Percentiles rank a stretch among this genome's conserved stretches.
Conservation (phyloP, 2,888 invertebrate species). For the Salpingus planirostris region DNA sequence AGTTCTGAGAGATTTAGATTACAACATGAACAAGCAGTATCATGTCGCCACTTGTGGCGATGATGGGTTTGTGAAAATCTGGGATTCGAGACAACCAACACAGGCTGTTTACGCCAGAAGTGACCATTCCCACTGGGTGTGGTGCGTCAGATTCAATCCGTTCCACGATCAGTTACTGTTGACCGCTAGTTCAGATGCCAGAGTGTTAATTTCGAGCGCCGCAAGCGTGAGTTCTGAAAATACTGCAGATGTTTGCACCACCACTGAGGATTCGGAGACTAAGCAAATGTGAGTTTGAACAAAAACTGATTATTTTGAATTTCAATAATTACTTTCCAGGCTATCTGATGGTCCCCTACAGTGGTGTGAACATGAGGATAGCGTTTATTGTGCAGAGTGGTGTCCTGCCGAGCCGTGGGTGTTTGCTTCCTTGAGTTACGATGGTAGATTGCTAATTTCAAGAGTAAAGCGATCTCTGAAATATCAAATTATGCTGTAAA, state of each 20-base stretch:
- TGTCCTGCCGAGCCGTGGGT: conserved; percentile 97
- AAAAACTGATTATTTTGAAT: conserved; percentile 2
- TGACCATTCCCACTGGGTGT: conserved; percentile 90
- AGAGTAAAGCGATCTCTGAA: conserved; percentile 90
- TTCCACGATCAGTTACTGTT: conserved; percentile 94
- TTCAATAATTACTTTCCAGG: conserved; percentile 38
- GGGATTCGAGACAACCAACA: conserved; percentile 83
- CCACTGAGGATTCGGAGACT: conserved; percentile 43
- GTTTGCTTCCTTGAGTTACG: conserved; percentile 97
- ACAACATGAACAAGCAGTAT: conserved; percentile 97
- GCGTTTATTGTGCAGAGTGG: conserved; percentile 96
- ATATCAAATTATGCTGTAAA: conserved; percentile 78
- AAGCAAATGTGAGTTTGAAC: conserved; percentile 42
- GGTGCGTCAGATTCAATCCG: conserved; percentile 90
- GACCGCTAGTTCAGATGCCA: conserved; percentile 90
- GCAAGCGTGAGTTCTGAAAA: conserved; percentile 81
- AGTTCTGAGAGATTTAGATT: conserved; percentile 84
- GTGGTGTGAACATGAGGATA: conserved; percentile 95
- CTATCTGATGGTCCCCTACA: conserved; percentile 81
- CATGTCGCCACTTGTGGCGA: conserved; percentile 91
- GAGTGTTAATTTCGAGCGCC: conserved; percentile 81
- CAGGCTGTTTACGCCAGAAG: conserved; percentile 71
- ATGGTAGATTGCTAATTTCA: conserved; percentile 89
- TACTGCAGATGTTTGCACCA: conserved; percentile 45
- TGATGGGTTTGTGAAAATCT: conserved; percentile 89